These are phyloP conservation scores for Tachina fera DNA, from an alignment of 2,888 invertebrate genomes.

Conservation along the genomic window DNA sequence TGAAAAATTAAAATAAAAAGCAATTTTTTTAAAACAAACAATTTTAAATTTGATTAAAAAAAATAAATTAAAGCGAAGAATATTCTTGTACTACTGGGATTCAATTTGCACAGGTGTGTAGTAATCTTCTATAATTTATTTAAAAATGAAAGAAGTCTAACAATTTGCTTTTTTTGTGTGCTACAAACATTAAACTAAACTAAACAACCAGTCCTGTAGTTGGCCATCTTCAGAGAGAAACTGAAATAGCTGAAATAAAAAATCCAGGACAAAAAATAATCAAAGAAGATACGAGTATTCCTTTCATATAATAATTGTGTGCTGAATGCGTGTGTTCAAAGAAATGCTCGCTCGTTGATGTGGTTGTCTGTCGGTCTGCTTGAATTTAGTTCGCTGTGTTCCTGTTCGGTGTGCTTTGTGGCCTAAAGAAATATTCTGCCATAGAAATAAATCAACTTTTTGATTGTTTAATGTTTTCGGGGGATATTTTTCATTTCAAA, in stretches of 20 bases:
- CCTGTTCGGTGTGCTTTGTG: constrained; percentile 22
- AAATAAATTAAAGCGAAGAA: background rate
- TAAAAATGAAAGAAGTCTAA: background rate
- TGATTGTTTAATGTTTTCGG: constrained; percentile 6
- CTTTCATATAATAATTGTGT: background rate
- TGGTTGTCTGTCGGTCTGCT: constrained; percentile 45
- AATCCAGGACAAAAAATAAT: constrained; percentile 25
- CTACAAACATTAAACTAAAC: constrained; percentile 36
- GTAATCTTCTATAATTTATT: constrained; percentile 1
- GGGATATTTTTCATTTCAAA: constrained; percentile 1
- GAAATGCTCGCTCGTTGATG: constrained; percentile 14
- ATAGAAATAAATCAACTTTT: constrained; percentile 17
- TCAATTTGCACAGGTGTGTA: constrained; percentile 10
- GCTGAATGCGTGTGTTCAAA: constrained; percentile 29
- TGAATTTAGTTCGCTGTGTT: constrained; percentile 26
- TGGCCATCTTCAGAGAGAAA: background rate
- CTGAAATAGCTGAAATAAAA: constrained; percentile 9
- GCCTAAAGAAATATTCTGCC: constrained; percentile 23
- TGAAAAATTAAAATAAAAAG: background rate
- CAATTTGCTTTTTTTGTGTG: constrained; percentile 14
- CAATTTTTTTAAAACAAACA: no score
- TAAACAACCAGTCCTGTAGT: constrained; percentile 33
- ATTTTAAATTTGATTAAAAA: background rate
- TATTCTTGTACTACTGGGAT: constrained; percentile 1
- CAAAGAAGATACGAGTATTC: constrained; percentile 3